Evolutionary conservation across 2,113 vertebrate genomes (phyloP).

Genomic region (Pseudonaja textilis): DNA sequence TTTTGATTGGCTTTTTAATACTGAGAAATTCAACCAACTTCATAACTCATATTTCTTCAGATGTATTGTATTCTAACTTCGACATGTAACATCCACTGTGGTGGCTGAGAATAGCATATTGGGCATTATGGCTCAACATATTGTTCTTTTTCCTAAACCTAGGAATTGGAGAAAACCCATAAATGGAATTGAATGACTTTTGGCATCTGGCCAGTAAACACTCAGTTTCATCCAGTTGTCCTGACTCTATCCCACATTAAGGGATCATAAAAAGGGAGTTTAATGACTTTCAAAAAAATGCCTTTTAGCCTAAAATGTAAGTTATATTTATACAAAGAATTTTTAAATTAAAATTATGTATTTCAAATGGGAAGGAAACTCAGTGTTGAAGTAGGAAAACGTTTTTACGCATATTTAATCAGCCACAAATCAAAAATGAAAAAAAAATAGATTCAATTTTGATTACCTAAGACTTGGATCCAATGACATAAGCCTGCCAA

Average conservation of each 20-base stretch:
- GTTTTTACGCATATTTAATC: not conserved
- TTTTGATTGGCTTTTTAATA: not conserved
- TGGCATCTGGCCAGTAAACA: not conserved
- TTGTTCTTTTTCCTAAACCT: not conserved
- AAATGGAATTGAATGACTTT: not conserved
- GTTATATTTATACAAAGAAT: not conserved
- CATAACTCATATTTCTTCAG: not conserved
- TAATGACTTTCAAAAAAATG: not conserved
- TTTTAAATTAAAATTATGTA: not conserved
- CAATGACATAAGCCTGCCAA: not conserved
- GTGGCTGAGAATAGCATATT: not conserved
- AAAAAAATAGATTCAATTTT: not conserved
- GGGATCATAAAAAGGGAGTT: not conserved
- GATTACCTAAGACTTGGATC: not conserved
- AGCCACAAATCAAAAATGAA: not conserved
- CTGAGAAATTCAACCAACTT: not conserved
- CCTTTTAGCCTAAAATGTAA: not conserved
- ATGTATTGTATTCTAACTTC: not conserved
- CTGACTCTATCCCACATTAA: not conserved
- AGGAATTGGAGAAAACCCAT: not conserved
- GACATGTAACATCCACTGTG: not conserved
- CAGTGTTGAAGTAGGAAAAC: not conserved
- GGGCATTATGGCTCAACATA: not conserved
- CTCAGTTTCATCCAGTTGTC: not conserved
- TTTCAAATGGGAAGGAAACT: not conserved